Percentiles rank a stretch among this genome's conserved stretches.
Conservation (phyloP, 2,113 vertebrate genomes). For the Heterotilapia buettikoferi region DNA sequence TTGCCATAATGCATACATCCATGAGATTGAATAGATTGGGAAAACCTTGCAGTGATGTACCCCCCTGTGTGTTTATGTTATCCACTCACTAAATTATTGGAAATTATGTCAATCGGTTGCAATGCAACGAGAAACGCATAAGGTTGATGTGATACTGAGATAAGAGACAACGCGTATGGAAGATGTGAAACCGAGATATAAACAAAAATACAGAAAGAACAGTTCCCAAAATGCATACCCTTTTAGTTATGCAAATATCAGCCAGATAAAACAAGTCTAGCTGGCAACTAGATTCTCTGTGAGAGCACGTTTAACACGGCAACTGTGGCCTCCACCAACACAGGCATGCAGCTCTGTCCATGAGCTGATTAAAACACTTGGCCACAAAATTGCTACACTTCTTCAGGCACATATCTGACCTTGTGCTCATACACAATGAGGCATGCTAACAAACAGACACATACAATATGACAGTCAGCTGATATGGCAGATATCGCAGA, state of each 20-base stretch:
- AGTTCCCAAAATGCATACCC: not conserved
- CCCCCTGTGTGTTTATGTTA: not conserved
- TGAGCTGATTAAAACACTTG: conserved; percentile 23
- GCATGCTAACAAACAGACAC: conserved; percentile 30
- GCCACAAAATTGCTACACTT: conserved; percentile 10
- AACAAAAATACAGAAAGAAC: not conserved
- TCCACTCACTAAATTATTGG: not conserved
- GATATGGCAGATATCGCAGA: conserved; percentile 43
- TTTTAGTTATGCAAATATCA: conserved; percentile 26
- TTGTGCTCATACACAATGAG: conserved; percentile 24
- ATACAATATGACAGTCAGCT: conserved; percentile 61
- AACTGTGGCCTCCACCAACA: not conserved
- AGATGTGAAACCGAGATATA: not conserved
- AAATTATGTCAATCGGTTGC: not conserved
- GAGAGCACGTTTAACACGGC: not conserved
- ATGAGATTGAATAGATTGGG: not conserved
- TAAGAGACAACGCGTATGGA: not conserved
- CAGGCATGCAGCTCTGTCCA: not conserved
- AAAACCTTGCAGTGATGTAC: not conserved
- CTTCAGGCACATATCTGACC: conserved; percentile 26
- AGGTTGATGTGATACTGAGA: conserved; percentile 11
- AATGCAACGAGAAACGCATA: not conserved
- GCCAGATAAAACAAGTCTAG: conserved; percentile 8
- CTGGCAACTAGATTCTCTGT: not conserved
- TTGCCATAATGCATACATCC: not conserved